Base-by-base conservation (phyloP, 1,140 invertebrate genomes). In the Metaphire vulgaris region DNA sequence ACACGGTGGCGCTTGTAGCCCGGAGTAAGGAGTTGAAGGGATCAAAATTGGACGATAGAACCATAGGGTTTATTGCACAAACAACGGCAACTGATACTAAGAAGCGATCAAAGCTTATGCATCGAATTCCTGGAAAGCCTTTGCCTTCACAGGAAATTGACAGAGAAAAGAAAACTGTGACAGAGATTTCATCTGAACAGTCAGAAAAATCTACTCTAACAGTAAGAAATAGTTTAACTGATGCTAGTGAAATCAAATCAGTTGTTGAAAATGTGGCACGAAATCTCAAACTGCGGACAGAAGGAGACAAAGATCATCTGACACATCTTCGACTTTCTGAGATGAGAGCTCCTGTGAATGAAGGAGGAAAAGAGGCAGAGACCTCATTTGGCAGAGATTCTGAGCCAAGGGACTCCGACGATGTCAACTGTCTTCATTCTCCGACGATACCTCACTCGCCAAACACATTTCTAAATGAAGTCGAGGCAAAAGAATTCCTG, bases 1-100 rank as follows among this genome's bases (percentile, higher is more conserved):
- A 92, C 86, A 90, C 89, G 81, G 83, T 89, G 30, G 90, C 89
- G 66, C 87, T 92, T 34, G 88, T 91, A 2, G 32, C 72, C 16
- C 32, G 41, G 6, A 56, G 41, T 56, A 6, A 56, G 41, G 41
- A 56, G 6, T 56, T 21, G 41, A 56, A 56, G 41, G 21, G 6
- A 6, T 6, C 41, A 12, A 56, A 56, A 56, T 21, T 21, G 21
- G 41, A 56, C 6, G 41, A 56, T 21, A 56, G 21, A 56, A 56
- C 6, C 41, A 56, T 56, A 6, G 41, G 41, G 6, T 56, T 56
- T 21, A 12, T 56, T 56, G 6, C 41, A 21, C 6, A 21, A 56
- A n/a, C n/a, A n/a, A n/a, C n/a, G n/a, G n/a, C n/a, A n/a, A n/a
- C n/a, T n/a, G n/a, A n/a, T n/a, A n/a, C n/a, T n/a, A 56, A 56